Percentiles rank a stretch among this genome's conserved stretches.
These are phyloP conservation scores for Hanleya hanleyi DNA, from an alignment of 2,888 invertebrate species.

Conservation along the genomic window DNA sequence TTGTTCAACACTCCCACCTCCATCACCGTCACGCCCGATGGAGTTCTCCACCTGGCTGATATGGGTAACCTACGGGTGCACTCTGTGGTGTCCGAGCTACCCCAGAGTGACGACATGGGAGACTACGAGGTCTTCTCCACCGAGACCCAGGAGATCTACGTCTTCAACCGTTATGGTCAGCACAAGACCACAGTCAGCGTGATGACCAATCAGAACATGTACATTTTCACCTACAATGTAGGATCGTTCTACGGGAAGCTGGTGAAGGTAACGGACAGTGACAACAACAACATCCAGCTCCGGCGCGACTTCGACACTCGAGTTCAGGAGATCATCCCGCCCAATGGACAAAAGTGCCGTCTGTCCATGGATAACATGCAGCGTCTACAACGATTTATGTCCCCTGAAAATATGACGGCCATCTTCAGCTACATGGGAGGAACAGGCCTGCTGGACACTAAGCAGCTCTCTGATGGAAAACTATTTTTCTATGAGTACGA, in stretches of 20 bases:
- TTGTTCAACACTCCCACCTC: slow-evolving; percentile 91
- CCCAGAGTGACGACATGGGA: slow-evolving; percentile 51
- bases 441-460: slow-evolving; percentile 84
- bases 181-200: slow-evolving; percentile 96
- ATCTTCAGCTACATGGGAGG: slow-evolving; percentile 94
- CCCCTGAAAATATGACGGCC: slow-evolving; percentile 94
- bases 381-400: slow-evolving; percentile 88
- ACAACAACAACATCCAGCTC: slow-evolving; percentile 87
- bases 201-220: slow-evolving; percentile 94
- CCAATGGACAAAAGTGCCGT: slow-evolving; percentile 59
- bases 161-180: slow-evolving; percentile 85
- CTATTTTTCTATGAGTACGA: slow-evolving; percentile 95
- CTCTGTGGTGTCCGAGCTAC: slow-evolving; percentile 76
- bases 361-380: slow-evolving; percentile 94
- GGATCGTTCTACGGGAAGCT: slow-evolving; percentile 97
- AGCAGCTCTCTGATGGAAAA: slow-evolving; percentile 77
- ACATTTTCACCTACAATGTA: slow-evolving; percentile 96
- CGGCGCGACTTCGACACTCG: slow-evolving; percentile 84
- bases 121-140: slow-evolving; percentile 94
- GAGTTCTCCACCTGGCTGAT: slow-evolving; percentile 96
- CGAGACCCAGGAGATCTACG: slow-evolving; percentile 88
- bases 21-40: slow-evolving; percentile 94
- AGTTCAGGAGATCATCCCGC: slow-evolving; percentile 84
- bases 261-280: slow-evolving; percentile 93
- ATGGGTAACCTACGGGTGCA: slow-evolving; percentile 83